Evolutionary conservation across 2,113 vertebrate genomes (phyloP).

Genomic region (Lipophrys pholis): DNA sequence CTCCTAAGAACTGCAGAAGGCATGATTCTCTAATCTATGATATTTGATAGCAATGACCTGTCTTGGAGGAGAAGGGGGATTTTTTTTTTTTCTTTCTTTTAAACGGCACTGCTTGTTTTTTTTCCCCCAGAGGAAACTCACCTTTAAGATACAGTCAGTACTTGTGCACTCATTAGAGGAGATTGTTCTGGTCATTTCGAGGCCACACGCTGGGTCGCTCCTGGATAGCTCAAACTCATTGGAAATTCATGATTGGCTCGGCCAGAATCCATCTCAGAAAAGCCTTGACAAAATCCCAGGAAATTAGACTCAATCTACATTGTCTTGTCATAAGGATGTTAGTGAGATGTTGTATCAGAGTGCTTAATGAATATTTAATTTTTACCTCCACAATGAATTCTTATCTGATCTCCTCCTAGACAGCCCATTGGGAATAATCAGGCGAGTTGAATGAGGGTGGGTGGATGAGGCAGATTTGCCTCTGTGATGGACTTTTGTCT

Average conservation of each 20-base stretch:
- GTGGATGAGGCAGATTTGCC: slow-evolving; percentile 56
- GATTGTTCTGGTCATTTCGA: slow-evolving; percentile 51
- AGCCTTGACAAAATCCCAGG: slow-evolving; percentile 37
- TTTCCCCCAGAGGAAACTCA: slow-evolving; percentile 23
- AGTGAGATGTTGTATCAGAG: slow-evolving; percentile 51
- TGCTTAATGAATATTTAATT: slow-evolving; percentile 60
- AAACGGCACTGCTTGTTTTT: not conserved
- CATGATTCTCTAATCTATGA: slow-evolving; percentile 59
- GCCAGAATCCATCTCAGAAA: slow-evolving; percentile 35
- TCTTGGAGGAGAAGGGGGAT: slow-evolving; percentile 66
- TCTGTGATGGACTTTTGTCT: slow-evolving; percentile 58
- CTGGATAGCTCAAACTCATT: slow-evolving; percentile 17
- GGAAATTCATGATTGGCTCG: slow-evolving; percentile 47
- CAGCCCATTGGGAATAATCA: slow-evolving; percentile 73
- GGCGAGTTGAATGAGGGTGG: slow-evolving; percentile 53
- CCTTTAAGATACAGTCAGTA: slow-evolving; percentile 18
- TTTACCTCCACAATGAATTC: slow-evolving; percentile 50
- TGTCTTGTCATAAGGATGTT: slow-evolving; percentile 47
- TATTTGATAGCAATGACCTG: slow-evolving; percentile 66
- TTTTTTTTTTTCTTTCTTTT: not conserved
- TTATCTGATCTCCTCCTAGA: slow-evolving; percentile 74
- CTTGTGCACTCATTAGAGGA: slow-evolving; percentile 49
- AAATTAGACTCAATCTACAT: slow-evolving; percentile 37
- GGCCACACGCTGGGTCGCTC: slow-evolving; percentile 45
- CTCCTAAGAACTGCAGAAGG: slow-evolving; percentile 59